Evolutionary conservation across 2,888 invertebrate species (phyloP), one percentile per base, ranked within the genome.

Genomic region (Carpatolechia fugitivella): DNA sequence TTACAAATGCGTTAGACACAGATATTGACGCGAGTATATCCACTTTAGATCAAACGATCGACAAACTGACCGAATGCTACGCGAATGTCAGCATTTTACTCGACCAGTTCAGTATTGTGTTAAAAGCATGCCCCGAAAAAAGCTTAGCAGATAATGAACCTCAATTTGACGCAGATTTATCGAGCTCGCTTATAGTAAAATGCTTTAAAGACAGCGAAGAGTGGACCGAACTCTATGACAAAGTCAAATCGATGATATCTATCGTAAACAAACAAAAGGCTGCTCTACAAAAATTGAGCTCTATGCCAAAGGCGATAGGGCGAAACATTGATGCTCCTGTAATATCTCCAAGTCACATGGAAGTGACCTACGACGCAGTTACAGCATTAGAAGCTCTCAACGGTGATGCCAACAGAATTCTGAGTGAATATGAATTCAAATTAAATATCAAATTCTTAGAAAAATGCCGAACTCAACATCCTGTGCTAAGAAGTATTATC

Each of bases 101-200:
- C 20, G 93, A 94, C 61, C 96, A 97, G 71, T 93, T 94, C 65
- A 80, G 88, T 55, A 76, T 95, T 1, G 81, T 96, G 16, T 72
- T 97, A 0, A 91, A 93, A 66, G 92, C 87, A 0, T 77, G 80
- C 31, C 90, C 90, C 14, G 84, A 83, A 61, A 70, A 73, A 58
- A 66, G 60, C 1, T 20, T 81, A 0, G 62, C 65, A 1, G 70
- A 73, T 56, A 64, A 63, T 2, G 82, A 82, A 59, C 82, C 84
- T 3, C 68, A 85, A 50, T 90, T 91, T 35, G 91, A 91, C 59
- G 55, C 60, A 3, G 70, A 82, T 1, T 49, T 90, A 13, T 84
- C 83, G 0, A 68, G 83, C 55, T 88, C 89, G 0, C 77, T 80
- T 53, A 74, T 90, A 16, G 73, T 79, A 1, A 70, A 72, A 14